Base-by-base conservation (phyloP, 2,797 vertebrate species). In the Enteromius mattozi region DNA sequence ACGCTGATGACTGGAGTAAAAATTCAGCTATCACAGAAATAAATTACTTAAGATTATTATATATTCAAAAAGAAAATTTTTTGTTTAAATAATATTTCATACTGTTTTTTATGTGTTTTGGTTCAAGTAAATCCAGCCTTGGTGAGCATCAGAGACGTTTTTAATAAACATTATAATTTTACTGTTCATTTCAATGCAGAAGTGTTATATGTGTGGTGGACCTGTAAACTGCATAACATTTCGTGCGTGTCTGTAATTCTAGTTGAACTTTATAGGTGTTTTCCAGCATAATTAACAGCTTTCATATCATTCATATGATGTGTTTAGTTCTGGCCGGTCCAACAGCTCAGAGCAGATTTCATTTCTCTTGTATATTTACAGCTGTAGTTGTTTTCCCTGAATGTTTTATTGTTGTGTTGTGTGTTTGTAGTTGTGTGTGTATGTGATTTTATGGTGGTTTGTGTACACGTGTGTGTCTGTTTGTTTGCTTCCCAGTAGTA, bases 191-290 rank as follows among this genome's bases (percentile, higher is more conserved):
- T 35, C 9, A 61, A 71, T 35, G 54, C n/a, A 37, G 35, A 27
- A 54, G 59, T 33, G 68, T 54, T 81, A 78, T 35, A 45, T 68
- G 76, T 68, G 76, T 77, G 63, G 72, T 56, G 13, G 19, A 66
- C 24, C 40, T 77, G 45, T 78, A 71, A 71, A 37, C 45, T 72
- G 3, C 49, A 51, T 17, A 51, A 5, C 10, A 13, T 66, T 71
- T 65, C 68, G 87, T 89, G 86, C 69, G 74, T 83, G 84, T 78
- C 54, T 69, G 61, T 85, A 45, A 47, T 76, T 86, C 51, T 78
- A 71, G 71, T 72, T 68, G 19, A 47, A 81, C 49, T 81, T 77
- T 69, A 65, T 74, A 35, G 59, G 59, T 75, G 16, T 27, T 88
- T 85, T 84, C 66, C 42, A n/a, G 47, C n/a, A 1, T 86, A 79